Evolutionary conservation across 2,797 vertebrate species (phyloP), one percentile per base, ranked within the genome.

Genomic region (Manis crassicaudata): DNA sequence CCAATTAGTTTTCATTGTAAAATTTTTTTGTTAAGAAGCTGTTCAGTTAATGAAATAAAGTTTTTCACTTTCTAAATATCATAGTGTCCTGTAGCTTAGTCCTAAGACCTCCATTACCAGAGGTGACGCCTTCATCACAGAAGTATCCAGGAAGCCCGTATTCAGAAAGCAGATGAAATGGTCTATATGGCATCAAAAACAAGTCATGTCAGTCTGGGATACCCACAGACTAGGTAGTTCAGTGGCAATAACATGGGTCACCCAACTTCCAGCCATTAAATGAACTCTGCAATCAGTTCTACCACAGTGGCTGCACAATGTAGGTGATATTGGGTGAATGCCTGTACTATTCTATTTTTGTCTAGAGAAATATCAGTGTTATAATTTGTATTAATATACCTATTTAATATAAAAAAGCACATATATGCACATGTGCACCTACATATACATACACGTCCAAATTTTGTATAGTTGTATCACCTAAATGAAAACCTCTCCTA

Each of bases 371-470:
- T 14, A 65, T 20, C 20, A 35, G 62, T 50, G 37, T 77, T 76
- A 18, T 11, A 70, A 13, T 6, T 46, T 46, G 46, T 46, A 46
- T 12, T 46, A 12, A 46, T 46, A 32, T n/a, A 46, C 5, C 63
- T 27, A 25, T 20, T n/a, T 9, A 23, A n/a, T 65, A 54, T 20
- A 76, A 76, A 70, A 2, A 13, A 60, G 40, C 6, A 54, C 2
- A 18, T 27, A n/a, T 3, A 46, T 3, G 5, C 4, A 9, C 1
- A 9, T 10, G 4, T 0, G 4, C 2, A 65, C 14, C 40, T 10
- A 37, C 6, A 56, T 23, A 52, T 18, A 75, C 11, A 25, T 32
- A 72, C 13, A 60, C 9, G 77, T 86, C 2, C 12, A 65, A 87
- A 65, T 35, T 46, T 11, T 54, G 12, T 40, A 6, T 32, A n/a